phyloP scores from a whole-genome alignment of 1,140 invertebrate species.

The Bombus confusus region DNA sequence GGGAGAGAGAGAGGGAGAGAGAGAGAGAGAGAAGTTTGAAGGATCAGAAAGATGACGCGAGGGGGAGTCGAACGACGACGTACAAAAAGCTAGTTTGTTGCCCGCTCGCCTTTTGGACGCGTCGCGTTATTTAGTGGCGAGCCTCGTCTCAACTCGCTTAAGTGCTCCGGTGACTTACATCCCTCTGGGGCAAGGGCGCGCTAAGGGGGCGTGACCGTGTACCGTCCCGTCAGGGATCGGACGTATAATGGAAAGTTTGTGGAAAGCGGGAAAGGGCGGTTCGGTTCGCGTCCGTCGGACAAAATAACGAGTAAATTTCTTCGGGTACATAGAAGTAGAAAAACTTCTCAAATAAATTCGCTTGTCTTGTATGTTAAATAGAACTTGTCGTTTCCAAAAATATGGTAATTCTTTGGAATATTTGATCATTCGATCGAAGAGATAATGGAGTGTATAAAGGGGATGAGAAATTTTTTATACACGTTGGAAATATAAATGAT shows the following conservation, averaged over 20 bases:
- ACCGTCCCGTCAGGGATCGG: constrained; percentile 53
- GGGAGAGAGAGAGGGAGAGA: no score
- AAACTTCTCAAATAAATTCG: background rate
- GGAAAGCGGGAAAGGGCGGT: constrained; percentile 37
- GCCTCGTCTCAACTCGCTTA: constrained; percentile 66
- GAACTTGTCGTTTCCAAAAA: background rate
- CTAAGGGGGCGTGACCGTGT: constrained; percentile 71
- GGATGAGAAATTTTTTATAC: background rate
- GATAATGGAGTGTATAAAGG: no score
- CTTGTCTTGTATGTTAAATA: background rate
- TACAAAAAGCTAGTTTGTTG: constrained; percentile 51
- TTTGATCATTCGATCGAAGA: no score
- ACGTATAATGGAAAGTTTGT: constrained; percentile 49
- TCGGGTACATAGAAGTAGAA: no score
- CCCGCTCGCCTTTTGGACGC: constrained; percentile 64
- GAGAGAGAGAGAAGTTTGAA: constrained; percentile 26
- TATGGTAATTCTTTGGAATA: background rate
- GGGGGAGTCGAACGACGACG: constrained; percentile 21
- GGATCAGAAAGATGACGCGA: constrained; percentile 35
- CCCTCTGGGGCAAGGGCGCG: constrained; percentile 67
- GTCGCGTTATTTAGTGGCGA: constrained; percentile 70
- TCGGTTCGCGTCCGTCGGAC: background rate
- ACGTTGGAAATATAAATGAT: background rate
- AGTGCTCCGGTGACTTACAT: constrained; percentile 76
- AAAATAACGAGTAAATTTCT: constrained; percentile 17